Base-by-base conservation (phyloP, 2,888 invertebrate species). In the Tridacna crocea region DNA sequence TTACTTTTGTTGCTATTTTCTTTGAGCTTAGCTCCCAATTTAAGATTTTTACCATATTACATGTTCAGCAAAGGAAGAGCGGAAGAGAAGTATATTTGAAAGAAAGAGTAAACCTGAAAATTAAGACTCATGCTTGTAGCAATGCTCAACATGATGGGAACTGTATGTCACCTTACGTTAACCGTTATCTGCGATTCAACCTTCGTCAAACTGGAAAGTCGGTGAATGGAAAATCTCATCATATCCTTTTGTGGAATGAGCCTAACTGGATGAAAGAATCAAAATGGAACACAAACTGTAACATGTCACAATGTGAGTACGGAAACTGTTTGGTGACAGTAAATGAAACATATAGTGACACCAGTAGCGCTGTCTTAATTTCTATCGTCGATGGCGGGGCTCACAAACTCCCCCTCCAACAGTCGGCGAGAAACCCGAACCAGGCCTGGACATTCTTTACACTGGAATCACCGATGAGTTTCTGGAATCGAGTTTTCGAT, bases 371-470 rank as follows among this genome's bases (percentile, higher is more conserved):
- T 15, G 68, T 68, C 4, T n/a, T 68, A 10, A 47, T 68, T 8
- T 68, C 68, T n/a, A 68, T 68, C 22, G 68, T 68, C 8, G 68
- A 68, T 46, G 46, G 46, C 17, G 68, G 68, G 17, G 19, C 68
- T 8, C 3, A 13, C n/a, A 8, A 36, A 8, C 0, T 46, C 0
- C 68, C 47, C 22, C 0, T 47, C 36, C 3, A 0, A 46, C 36
- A 36, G 36, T 36, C 8, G 36, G 46, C 2, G 19, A 68, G 68
- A 47, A 68, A 68, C 46, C 8, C n/a, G 17, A 19, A 68, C 47
- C 68, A 68, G n/a, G 27, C 68, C 0, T 68, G 68, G 68, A n/a
- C 46, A 0, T 68, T 68, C n/a, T 68, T 46, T n/a, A 27, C 68
- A 6, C 47, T 68, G 17, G 68, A 68, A 47, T 68, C 68, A 2